A percentile compares a stretch with the other conserved stretches of the same genome.
These are phyloP conservation scores for Gortyna flavago DNA, from an alignment of 2,888 invertebrate species.

Conservation along the genomic window DNA sequence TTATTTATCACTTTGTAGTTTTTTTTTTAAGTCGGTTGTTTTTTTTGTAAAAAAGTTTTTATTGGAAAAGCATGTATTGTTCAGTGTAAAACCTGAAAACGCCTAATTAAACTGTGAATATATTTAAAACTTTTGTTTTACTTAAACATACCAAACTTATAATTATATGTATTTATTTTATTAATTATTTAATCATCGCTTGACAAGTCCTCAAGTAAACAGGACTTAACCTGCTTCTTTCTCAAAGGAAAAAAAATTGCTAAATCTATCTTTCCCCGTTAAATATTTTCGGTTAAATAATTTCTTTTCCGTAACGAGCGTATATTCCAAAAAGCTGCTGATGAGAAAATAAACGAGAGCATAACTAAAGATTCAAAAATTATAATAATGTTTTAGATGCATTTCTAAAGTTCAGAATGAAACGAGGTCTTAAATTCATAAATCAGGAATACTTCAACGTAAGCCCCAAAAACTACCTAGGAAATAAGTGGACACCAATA, in stretches of 20 bases:
- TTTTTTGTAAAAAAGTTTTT: too few species aligned
- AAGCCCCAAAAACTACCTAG: neutral
- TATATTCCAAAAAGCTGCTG: conserved; percentile 29
- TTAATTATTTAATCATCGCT: conserved; percentile 18
- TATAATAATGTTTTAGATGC: neutral
- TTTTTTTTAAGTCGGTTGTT: too few species aligned
- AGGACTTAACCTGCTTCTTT: conserved; percentile 46
- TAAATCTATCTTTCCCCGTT: conserved; percentile 15
- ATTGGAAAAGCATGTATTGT: too few species aligned
- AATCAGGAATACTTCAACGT: neutral
- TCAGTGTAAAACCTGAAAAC: too few species aligned
- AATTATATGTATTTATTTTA: too few species aligned
- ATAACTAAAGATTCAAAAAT: neutral
- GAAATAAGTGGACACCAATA: neutral
- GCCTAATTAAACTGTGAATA: too few species aligned
- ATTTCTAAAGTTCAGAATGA: neutral
- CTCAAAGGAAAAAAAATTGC: conserved; percentile 19
- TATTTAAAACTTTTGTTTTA: too few species aligned
- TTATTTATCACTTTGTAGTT: too few species aligned
- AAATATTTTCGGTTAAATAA: conserved; percentile 11
- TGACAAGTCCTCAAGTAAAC: conserved; percentile 30
- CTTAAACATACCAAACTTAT: too few species aligned
- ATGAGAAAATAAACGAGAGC: neutral
- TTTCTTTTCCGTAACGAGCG: conserved; percentile 17
- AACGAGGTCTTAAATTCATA: neutral